phyloP scores from a whole-genome alignment of 2,113 vertebrate species.

The Bettongia penicillata region DNA sequence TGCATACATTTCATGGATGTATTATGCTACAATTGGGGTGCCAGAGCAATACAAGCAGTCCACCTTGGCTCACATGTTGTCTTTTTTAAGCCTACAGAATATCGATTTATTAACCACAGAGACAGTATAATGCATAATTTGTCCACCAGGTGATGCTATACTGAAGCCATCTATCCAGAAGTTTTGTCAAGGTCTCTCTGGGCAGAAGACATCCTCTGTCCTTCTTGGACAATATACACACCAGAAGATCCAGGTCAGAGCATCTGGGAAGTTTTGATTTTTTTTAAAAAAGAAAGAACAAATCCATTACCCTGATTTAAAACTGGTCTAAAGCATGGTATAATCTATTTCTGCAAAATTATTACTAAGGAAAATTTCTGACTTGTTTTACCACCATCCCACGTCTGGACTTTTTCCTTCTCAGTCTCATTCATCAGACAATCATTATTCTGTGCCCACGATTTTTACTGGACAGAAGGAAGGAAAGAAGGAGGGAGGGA shows the following conservation, averaged over 20 bases:
- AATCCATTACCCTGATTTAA: background rate
- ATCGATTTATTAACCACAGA: background rate
- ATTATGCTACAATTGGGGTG: background rate
- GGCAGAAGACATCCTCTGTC: background rate
- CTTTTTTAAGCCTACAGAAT: background rate
- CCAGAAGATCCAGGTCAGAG: background rate
- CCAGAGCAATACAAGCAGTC: background rate
- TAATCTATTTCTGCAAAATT: background rate
- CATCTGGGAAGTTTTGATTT: background rate
- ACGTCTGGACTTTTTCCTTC: background rate
- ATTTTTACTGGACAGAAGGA: background rate
- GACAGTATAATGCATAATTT: background rate
- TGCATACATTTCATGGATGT: background rate
- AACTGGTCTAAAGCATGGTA: background rate
- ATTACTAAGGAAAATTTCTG: background rate
- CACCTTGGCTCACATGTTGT: background rate
- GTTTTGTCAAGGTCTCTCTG: no score
- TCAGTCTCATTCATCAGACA: background rate
- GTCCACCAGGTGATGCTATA: background rate
- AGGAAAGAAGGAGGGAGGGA: background rate
- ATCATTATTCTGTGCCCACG: background rate
- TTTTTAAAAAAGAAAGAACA: background rate
- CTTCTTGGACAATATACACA: background rate
- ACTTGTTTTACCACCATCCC: background rate
- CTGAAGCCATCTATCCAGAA: no score